phyloP scores from a whole-genome alignment of 2,888 invertebrate genomes.

The Mimumesa dahlbomi region DNA sequence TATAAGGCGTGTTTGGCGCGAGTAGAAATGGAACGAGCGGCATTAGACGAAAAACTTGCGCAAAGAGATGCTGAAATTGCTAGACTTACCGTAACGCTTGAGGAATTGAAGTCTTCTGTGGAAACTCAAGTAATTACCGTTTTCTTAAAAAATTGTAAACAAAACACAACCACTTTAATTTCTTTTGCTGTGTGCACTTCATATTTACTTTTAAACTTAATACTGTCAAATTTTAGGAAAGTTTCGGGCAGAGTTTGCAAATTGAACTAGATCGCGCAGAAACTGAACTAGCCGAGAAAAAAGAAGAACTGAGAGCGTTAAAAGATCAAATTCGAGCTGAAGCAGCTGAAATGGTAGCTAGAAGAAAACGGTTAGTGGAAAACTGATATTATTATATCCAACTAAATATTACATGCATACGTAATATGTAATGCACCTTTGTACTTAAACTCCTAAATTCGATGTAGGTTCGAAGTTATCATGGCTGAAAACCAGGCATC shows the following conservation, averaged over 20 bases:
- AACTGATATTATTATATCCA: too few species aligned
- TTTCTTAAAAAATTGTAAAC: not conserved
- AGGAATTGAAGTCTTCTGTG: conserved; percentile 72
- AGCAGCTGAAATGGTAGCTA: conserved; percentile 76
- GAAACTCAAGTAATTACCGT: conserved; percentile 72
- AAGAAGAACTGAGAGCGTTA: conserved; percentile 71
- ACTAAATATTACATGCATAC: not conserved
- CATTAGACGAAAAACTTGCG: conserved; percentile 66
- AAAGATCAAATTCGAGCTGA: conserved; percentile 76
- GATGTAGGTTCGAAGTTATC: conserved; percentile 71
- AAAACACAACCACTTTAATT: too few species aligned
- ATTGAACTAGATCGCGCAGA: conserved; percentile 76
- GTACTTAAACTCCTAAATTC: too few species aligned
- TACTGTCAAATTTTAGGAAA: conserved; percentile 74
- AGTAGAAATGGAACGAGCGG: conserved; percentile 67
- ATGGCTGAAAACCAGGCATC: conserved; percentile 77
- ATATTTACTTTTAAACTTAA: too few species aligned
- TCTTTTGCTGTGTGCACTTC: too few species aligned
- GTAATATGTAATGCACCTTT: too few species aligned
- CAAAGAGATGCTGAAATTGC: conserved; percentile 71
- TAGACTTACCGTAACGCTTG: conserved; percentile 65
- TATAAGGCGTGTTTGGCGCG: conserved; percentile 64
- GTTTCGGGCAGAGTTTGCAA: conserved; percentile 77
- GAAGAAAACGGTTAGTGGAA: conserved; percentile 65
- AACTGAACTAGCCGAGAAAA: conserved; percentile 75